Evolutionary conservation across 2,888 invertebrate genomes (phyloP), one percentile per base, ranked within the genome.

Genomic region (Polyommatus icarus): DNA sequence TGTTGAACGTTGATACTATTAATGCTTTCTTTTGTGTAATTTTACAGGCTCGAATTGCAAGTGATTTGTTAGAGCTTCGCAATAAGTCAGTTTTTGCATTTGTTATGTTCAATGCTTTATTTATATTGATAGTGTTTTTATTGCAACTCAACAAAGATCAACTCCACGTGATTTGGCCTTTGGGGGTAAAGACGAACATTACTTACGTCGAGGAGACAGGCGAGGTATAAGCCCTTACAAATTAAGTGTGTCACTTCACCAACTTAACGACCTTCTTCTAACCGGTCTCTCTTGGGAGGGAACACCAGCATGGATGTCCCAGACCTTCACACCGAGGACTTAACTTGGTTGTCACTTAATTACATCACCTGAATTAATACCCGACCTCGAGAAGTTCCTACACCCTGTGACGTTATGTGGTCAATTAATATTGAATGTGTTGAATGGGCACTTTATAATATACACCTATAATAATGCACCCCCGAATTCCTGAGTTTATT

Each of bases 81-180:
- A 99, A 99, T 96, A 98, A 99, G 94, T 98, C 98, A 88, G 98
- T 98, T 89, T 98, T 99, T 94, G 98, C 98, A 90, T 99, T 99
- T 96, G 97, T 99, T 95, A 99, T 99, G 99, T 97, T 99, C 96
- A 99, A 99, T 96, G 98, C 99, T 93, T 96, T 99, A 90, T 99
- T 99, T 96, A 98, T 99, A 92, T 97, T 99, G 95, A 98, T 99
- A 95, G 99, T 99, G 90, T 98, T 99, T 95, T 97, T 99, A 94
- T 97, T 99, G 92, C 99, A 99, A 96, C 96, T 99, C 94, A 99
- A 99, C 95, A 99, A 99, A 96, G 98, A 99, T 95, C 98, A 98
- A 95, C 96, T 99, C 92, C 98, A 99, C 95, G 97, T 99, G 95
- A 96, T 98, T 95, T 99, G 99, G 99, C 99, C 99, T 90, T 96